Base-by-base conservation (phyloP, 2,113 vertebrate species). In the Cygnus atratus region DNA sequence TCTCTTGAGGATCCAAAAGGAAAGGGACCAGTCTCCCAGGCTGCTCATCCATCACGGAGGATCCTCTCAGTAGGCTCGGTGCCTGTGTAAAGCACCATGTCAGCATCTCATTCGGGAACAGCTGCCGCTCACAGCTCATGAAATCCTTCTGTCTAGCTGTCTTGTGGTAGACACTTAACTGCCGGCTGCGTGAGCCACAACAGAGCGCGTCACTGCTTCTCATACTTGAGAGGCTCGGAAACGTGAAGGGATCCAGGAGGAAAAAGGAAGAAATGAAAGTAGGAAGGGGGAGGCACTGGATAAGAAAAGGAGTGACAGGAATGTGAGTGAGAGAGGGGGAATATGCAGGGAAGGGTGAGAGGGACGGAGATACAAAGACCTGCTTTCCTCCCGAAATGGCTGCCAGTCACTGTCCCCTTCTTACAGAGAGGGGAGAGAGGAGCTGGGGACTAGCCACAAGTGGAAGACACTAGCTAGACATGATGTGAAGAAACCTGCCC, bases 51-150 rank as follows among this genome's bases (percentile, higher is more conserved):
- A 87, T 96, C 95, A 96, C 6, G 0, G 79, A 91, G 83, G 57
- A 94, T 78, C 76, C 88, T 93, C 67, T 50, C 62, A 84, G 84
- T 71, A 77, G 89, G 94, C 84, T 92, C 39, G 70, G 76, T 93
- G 90, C 50, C 80, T 74, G 68, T 82, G 81, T 89, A 90, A 95
- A 89, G 67, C 90, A 89, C 41, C 20, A 0, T 93, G 88, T 96
- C 92, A 96, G 87, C 93, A 79, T 72, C 92, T 96, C 48, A 39
- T 89, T 75, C 2, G 9, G 89, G 92, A 97, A 84, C 93, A 97
- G 94, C 96, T 96, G 96, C 90, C 50, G 13, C 92, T 97, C 85
- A 94, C 93, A 97, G 93, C 93, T 93, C 92, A 92, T 93, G 93
- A 95, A 95, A 96, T 92, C 94, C 90, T 96, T 95, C 95, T 92